Evolutionary conservation across 2,113 vertebrate species (phyloP).

Genomic region (Probosciger aterrimus): DNA sequence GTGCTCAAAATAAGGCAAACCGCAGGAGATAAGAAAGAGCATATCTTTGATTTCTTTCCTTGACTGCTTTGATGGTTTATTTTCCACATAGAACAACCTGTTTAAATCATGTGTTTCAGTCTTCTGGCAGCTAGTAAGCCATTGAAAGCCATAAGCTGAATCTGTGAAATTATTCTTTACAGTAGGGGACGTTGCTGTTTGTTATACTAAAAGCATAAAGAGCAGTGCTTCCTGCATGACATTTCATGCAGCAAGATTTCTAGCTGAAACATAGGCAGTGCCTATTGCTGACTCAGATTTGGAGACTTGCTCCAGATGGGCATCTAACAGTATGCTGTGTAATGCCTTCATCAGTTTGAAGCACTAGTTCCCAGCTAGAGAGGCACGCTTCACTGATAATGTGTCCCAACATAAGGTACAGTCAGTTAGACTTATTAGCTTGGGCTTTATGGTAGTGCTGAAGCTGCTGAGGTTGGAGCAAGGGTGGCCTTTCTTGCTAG

Average conservation of each 20-base stretch:
- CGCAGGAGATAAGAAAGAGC: not conserved
- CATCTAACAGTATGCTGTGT: accelerated
- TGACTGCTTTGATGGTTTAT: not conserved
- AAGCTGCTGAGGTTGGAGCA: not conserved
- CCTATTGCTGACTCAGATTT: not conserved
- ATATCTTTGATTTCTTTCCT: not conserved
- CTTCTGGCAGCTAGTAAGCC: not conserved
- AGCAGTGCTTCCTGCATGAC: not conserved
- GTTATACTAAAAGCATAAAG: not conserved
- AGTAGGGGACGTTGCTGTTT: not conserved
- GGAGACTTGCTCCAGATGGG: not conserved
- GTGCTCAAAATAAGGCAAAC: not conserved
- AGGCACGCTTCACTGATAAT: not conserved
- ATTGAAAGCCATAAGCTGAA: not conserved
- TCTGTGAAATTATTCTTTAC: not conserved
- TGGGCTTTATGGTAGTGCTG: too few species aligned
- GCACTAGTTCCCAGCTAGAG: not conserved
- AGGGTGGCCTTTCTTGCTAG: too few species aligned
- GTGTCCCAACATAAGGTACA: too few species aligned
- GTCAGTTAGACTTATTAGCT: not conserved
- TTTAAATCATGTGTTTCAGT: not conserved
- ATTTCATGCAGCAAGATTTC: not conserved
- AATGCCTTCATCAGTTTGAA: not conserved
- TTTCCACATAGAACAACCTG: not conserved
- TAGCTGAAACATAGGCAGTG: not conserved